Base-by-base conservation (phyloP, 2,888 invertebrate genomes). In the Aphrophora alni region DNA sequence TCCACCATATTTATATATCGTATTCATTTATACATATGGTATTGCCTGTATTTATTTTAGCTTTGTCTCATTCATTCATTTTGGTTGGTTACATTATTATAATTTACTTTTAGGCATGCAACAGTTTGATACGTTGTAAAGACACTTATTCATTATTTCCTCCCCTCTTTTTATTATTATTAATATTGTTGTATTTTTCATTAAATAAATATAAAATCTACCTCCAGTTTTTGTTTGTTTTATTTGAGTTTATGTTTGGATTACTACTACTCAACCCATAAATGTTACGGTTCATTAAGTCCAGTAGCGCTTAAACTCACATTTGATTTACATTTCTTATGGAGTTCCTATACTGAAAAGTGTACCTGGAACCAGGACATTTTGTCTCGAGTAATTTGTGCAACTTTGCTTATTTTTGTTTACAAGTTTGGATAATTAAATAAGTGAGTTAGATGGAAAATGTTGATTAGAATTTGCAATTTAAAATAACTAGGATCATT, bases 161-260 rank as follows among this genome's bases (percentile, higher is more conserved):
- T 59, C 59, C 59, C 21, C 10, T 73, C 38, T 73, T 38, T 73
- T 28, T 73, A 28, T 28, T 73, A 28, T 28, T 28, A 27, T 28
- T 73, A 28, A 73, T 28, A 38, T 73, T 26, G 24, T 73, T 73
- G 33, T 73, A 33, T 28, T 28, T 27, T 73, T n/a, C 24, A 73
- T 73, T 28, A 38, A 27, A 73, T 28, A 28, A 73, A 38, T 73
- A 73, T 38, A 28, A 33, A 59, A 59, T 59, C 59, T 59, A 59
- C 59, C 59, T 59, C 59, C 21, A 59, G 59, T 59, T 59, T 59
- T 59, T 59, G 59, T 59, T 59, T 59, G 5, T 59, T 59, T 59
- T 44, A 44, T 44, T 28, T 71, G 5, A 75, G 17, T 74, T 38
- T 1, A 28, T 12, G 2, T n/a, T n/a, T n/a, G n/a, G n/a, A n/a